Evolutionary conservation across 2,888 invertebrate species (phyloP), one percentile per base, ranked within the genome.

Genomic region (Stenurella melanura): DNA sequence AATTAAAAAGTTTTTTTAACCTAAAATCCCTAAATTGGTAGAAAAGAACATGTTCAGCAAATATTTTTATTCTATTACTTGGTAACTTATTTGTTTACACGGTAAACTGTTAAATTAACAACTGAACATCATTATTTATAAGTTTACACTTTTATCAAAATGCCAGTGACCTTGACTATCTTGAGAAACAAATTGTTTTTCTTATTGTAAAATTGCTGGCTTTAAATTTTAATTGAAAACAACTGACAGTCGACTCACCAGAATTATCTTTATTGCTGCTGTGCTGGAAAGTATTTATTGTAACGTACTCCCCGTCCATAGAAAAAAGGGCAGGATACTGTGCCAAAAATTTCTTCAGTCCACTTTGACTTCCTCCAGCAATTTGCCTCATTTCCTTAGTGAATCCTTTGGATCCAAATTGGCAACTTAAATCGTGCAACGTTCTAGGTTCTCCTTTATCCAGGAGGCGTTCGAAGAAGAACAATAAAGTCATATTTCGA

Each of bases 351-450:
- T 98, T 98, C 90, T 97, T 97, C 78, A 99, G 92, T 75, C 99
- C 96, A 85, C 96, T 96, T 90, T 98, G 98, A 84, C 97, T 98
- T 85, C 98, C 98, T 83, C 98, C 96, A 86, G 96, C 96, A 84
- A 96, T 96, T 90, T 97, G 97, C 85, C 97, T 92, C 98, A 99
- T 99, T 92, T 99, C 99, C 91, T 98, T 97, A 26, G 99, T 98
- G 91, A 99, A 99, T 84, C 97, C 98, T 90, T 98, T 98, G 84
- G 98, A 98, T 87, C 99, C 99, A 91, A 99, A 99, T 91, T 99
- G 98, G 90, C 99, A 99, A 89, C 98, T 98, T 85, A 99, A 93
- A 91, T 99, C 99, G 91, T 98, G 98, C 87, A 99, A 93, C 83
- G 98, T 97, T 89, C 98, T 93, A 82, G 98, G 96, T 89, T 97